Conservation (phyloP, 2,888 invertebrate species). For the Himalopsyche japonica region DNA sequence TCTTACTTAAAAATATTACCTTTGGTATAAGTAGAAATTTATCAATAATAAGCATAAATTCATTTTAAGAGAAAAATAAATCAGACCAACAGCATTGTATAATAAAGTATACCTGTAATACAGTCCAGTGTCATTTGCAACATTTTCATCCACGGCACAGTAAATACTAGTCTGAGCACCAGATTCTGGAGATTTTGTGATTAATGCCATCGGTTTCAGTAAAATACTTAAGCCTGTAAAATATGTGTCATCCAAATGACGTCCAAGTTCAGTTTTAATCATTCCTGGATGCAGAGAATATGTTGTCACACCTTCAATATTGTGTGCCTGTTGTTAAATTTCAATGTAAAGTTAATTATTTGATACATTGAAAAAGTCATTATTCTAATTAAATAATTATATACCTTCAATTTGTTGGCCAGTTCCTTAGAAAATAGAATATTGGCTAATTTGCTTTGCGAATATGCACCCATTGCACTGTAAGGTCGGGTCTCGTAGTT, state of each 20-base stretch:
- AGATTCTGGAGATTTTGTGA: slow-evolving; percentile 63
- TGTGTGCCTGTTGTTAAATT: background rate
- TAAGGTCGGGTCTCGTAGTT: slow-evolving; percentile 71
- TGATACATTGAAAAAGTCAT: no score
- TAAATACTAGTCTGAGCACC: slow-evolving; percentile 79
- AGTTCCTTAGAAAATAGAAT: slow-evolving; percentile 74
- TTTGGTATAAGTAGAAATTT: no score
- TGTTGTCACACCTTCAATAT: slow-evolving; percentile 60
- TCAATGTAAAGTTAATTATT: no score
- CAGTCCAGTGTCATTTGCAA: slow-evolving; percentile 63
- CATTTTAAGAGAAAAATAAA: background rate
- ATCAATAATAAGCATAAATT: background rate
- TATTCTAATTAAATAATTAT: no score
- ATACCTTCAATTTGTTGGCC: slow-evolving; percentile 64
- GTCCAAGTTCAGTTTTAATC: slow-evolving; percentile 73
- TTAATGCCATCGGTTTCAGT: slow-evolving; percentile 48
- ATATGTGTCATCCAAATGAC: slow-evolving; percentile 61
- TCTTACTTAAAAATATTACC: background rate
- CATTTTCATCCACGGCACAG: slow-evolving; percentile 70
- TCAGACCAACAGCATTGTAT: background rate
- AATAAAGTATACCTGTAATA: slow-evolving; percentile 57
- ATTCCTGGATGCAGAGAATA: slow-evolving; percentile 77
- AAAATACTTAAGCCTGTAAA: slow-evolving; percentile 57
- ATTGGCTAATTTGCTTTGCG: slow-evolving; percentile 79
- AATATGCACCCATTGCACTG: slow-evolving; percentile 67